Conservation (phyloP, 2,113 vertebrate species). For the Tetraodon nigroviridis region DNA sequence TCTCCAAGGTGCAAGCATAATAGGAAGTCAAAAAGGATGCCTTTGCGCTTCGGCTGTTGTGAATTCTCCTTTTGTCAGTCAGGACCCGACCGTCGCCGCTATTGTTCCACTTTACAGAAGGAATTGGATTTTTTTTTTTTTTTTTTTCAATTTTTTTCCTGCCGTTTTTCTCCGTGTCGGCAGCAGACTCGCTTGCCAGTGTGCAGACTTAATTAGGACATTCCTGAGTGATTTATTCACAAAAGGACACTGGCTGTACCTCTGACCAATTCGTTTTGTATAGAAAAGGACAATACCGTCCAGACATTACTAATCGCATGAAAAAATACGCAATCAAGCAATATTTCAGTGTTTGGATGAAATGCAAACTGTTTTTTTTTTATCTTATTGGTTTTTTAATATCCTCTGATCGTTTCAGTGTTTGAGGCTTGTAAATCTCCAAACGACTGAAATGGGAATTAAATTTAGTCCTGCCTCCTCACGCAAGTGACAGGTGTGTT, state of each 20-base stretch:
- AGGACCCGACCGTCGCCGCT: conserved; percentile 45
- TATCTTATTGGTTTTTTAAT: conserved; percentile 28
- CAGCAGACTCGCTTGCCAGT: conserved; percentile 29
- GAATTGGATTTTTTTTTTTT: conserved; percentile 63
- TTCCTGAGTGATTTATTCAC: conserved; percentile 65
- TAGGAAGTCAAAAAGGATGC: conserved; percentile 69
- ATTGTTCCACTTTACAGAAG: conserved; percentile 65
- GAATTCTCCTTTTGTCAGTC: conserved; percentile 66
- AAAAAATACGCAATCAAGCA: conserved; percentile 49
- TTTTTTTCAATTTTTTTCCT: neutral
- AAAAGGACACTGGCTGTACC: conserved; percentile 58
- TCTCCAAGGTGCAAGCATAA: conserved; percentile 70
- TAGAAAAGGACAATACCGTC: conserved; percentile 41
- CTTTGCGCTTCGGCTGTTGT: conserved; percentile 64
- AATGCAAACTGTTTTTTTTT: conserved; percentile 35
- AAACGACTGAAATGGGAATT: conserved; percentile 1
- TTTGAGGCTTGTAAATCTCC: conserved; percentile 12
- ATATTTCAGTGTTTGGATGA: conserved; percentile 18
- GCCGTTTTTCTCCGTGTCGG: conserved; percentile 25
- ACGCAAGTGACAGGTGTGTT: neutral
- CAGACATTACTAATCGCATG: conserved; percentile 40
- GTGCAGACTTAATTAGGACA: conserved; percentile 67
- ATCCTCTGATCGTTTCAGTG: conserved; percentile 18
- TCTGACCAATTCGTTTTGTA: conserved; percentile 55
- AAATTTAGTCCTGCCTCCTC: conserved; percentile 12